phyloP scores from a whole-genome alignment of 2,797 vertebrate species.

The Euthynnus affinis region DNA sequence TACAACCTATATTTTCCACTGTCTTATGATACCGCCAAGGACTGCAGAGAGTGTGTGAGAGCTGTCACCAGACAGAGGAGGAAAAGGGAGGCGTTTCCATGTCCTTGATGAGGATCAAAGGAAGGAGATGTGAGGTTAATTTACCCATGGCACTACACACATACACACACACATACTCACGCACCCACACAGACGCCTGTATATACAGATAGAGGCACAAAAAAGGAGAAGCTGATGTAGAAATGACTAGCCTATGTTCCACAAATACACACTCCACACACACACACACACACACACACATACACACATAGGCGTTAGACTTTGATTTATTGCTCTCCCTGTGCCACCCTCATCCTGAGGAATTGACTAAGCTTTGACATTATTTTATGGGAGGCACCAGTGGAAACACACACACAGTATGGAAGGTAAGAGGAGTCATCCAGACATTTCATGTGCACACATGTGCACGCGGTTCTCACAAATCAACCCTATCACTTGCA shows the following conservation, averaged over 20 bases:
- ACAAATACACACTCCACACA: too few species aligned
- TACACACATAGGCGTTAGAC: too few species aligned
- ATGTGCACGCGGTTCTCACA: too few species aligned
- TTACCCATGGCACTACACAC: background rate
- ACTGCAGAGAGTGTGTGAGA: background rate
- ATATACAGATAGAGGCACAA: too few species aligned
- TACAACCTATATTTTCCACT: conserved; percentile 4
- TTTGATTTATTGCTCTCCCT: conserved; percentile 7
- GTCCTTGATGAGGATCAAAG: conserved; percentile 58
- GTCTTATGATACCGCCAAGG: background rate
- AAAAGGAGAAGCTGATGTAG: too few species aligned
- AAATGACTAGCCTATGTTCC: too few species aligned
- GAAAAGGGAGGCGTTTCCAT: conserved; percentile 59
- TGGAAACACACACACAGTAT: background rate
- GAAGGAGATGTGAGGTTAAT: conserved; percentile 25
- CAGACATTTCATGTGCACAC: too few species aligned
- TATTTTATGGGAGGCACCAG: conserved; percentile 17
- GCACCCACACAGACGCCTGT: background rate
- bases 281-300: too few species aligned
- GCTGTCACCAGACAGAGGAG: conserved; percentile 7
- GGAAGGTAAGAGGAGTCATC: too few species aligned
- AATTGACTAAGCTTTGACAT: conserved; percentile 20
- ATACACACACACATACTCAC: conserved; percentile 1
- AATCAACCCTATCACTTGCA: too few species aligned
- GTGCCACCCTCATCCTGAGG: conserved; percentile 33